A percentile compares a stretch with the other conserved stretches of the same genome.
These are phyloP conservation scores for Uropetala carovei DNA, from an alignment of 2,888 invertebrate species.

Conservation along the genomic window DNA sequence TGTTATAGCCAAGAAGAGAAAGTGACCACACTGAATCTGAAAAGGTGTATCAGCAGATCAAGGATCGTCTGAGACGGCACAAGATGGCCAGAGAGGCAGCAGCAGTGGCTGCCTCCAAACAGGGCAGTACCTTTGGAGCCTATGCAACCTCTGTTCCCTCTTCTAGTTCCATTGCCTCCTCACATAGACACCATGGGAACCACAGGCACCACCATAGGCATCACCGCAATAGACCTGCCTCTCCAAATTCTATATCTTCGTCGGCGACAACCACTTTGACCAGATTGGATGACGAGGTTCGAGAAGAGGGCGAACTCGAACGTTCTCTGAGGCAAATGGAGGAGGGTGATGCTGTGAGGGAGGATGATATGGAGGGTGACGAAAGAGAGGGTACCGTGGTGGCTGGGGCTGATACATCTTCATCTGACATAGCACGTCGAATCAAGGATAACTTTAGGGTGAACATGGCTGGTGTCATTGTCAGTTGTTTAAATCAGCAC, in stretches of 20 bases:
- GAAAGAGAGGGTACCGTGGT: conserved; percentile 50
- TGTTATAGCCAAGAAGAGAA: conserved; percentile 85
- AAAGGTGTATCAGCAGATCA: conserved; percentile 85
- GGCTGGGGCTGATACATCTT: conserved; percentile 52
- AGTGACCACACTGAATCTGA: conserved; percentile 85
- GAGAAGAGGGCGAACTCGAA: conserved; percentile 71
- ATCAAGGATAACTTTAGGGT: conserved; percentile 93
- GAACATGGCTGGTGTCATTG: conserved; percentile 84
- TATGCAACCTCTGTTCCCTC: neutral
- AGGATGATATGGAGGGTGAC: conserved; percentile 48
- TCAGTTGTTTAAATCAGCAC: conserved; percentile 91
- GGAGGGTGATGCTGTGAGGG: conserved; percentile 73
- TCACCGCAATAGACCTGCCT: conserved; percentile 36
- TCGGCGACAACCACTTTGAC: neutral
- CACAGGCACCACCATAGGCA: conserved; percentile 53
- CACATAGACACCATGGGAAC: conserved; percentile 40
- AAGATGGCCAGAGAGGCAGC: conserved; percentile 75
- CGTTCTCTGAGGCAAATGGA: conserved; percentile 75
- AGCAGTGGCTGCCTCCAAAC: conserved; percentile 33
- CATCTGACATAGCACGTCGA: conserved; percentile 73
- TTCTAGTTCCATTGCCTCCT: neutral
- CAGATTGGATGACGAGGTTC: neutral
- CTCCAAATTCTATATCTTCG: conserved; percentile 29
- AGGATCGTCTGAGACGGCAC: conserved; percentile 85
- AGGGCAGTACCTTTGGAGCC: conserved; percentile 50